A percentile compares a stretch with the other conserved stretches of the same genome.
phyloP scores from a whole-genome alignment of 2,113 vertebrate species.

The Pollimyrus isidori region DNA sequence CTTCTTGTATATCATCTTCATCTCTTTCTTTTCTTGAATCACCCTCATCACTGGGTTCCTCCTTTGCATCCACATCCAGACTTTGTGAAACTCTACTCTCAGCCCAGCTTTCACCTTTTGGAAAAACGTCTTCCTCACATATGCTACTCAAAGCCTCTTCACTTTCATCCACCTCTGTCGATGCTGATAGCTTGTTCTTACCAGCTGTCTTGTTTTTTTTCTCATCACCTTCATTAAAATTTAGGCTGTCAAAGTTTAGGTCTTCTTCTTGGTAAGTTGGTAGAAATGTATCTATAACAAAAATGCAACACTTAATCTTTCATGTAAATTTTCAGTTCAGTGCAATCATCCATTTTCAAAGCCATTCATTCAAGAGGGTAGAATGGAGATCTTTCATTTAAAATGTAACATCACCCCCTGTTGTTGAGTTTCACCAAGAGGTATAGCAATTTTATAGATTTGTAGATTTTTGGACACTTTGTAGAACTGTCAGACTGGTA shows the following conservation, averaged over 20 bases:
- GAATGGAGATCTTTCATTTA: neutral
- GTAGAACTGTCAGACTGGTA: neutral
- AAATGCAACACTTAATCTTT: neutral
- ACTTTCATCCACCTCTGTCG: conserved; percentile 19
- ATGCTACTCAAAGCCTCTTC: neutral
- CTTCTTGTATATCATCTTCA: conserved; percentile 20
- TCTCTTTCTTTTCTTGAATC: conserved; percentile 21
- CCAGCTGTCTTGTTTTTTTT: conserved; percentile 7
- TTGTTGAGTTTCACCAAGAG: neutral
- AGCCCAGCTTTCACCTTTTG: conserved; percentile 23
- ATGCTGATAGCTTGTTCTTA: neutral
- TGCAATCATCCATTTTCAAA: neutral
- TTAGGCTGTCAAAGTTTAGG: conserved; percentile 48
- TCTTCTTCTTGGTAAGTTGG: conserved; percentile 39
- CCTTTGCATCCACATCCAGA: neutral
- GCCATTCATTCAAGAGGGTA: neutral
- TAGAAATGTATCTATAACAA: conserved; percentile 36
- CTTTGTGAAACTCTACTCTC: neutral
- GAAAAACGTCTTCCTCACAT: neutral
- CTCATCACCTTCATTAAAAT: conserved; percentile 36
- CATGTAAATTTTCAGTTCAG: neutral
- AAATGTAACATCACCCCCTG: neutral
- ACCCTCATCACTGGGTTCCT: neutral
- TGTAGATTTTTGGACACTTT: neutral
- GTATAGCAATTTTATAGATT: neutral